Base-by-base conservation (phyloP, 1,140 invertebrate species). In the Drosophila nigromelanica region DNA sequence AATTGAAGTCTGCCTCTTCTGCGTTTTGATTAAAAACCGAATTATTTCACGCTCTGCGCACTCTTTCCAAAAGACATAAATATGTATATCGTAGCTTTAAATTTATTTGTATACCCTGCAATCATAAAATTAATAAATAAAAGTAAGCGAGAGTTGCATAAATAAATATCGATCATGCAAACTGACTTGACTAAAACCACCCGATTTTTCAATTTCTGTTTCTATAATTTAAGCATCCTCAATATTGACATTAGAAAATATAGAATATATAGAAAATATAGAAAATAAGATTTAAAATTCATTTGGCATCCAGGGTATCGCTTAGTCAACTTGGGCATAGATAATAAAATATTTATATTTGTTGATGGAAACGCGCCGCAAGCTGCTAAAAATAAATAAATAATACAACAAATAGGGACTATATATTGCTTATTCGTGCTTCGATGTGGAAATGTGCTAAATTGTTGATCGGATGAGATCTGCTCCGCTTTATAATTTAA, bases 381-480 rank as follows among this genome's bases (percentile, higher is more conserved):
- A 30, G 37, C 56, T 59, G 73, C 81, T 87, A 78, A 87, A 86
- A 86, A 87, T 86, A 87, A 78, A 78, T 42, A 56, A 71, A 72
- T 47, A 76, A 73, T 77, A 35, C 8, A 10, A 8, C 10, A 73
- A 86, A 80, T 78, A 62, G 69, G 59, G 55, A 59, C 48, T 27
- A 10, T 43, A 80, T 68, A 54, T 75, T 51, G 62, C 81, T n/a
- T n/a, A n/a, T n/a, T 86, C 64, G 77, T 85, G 81, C 68, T 80
- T 67, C 70, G 69, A 78, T 78, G 48, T 67, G 14, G 59, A 86
- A 77, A 81, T 87, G 82, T 86, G 81, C 78, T 86, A 81, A 87
- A 76, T 70, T 68, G 33, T 39, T 47, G 27, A 27, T 27, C 5
- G 27, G 5, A 51, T 45, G 60, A 50, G 45, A 35, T 52, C 42